A percentile compares a stretch with the other conserved stretches of the same genome.
Conservation (phyloP, 2,113 vertebrate species). For the Gymnarchus niloticus region DNA sequence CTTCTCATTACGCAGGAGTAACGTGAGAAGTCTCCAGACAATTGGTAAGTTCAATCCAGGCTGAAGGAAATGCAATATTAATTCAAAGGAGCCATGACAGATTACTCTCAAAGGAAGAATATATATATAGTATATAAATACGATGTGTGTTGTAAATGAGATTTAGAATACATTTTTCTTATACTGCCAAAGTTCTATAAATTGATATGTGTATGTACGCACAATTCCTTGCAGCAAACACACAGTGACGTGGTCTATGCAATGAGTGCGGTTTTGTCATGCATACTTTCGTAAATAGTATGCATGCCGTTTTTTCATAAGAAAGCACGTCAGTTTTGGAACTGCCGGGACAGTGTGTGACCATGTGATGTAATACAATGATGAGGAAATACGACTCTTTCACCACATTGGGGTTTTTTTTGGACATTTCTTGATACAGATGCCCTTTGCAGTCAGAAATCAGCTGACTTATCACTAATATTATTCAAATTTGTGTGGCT, state of each 20-base stretch:
- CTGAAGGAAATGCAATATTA: conserved; percentile 6
- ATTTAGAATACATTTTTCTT: conserved; percentile 10
- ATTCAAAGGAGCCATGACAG: background rate
- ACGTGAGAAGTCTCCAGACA: background rate
- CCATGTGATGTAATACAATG: background rate
- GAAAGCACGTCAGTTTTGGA: background rate
- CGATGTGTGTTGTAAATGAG: conserved; percentile 3
- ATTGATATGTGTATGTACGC: background rate
- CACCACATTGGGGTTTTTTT: background rate
- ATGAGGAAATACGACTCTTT: background rate
- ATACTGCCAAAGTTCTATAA: background rate
- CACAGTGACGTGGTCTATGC: background rate
- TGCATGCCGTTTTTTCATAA: background rate
- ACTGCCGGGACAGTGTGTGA: background rate
- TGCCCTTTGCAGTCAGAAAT: background rate
- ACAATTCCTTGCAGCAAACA: background rate
- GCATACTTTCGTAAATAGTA: background rate
- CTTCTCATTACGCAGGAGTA: background rate
- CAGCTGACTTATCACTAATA: no score
- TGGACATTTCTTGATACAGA: background rate
- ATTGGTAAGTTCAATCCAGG: background rate
- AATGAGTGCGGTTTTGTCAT: background rate
- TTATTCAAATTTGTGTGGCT: no score
- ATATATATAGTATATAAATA: background rate
- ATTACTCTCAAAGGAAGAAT: background rate